A percentile compares a stretch with the other conserved stretches of the same genome.
These are phyloP conservation scores for Odontamblyopus lacepedii DNA, from an alignment of 2,797 vertebrate genomes.

Conservation along the genomic window DNA sequence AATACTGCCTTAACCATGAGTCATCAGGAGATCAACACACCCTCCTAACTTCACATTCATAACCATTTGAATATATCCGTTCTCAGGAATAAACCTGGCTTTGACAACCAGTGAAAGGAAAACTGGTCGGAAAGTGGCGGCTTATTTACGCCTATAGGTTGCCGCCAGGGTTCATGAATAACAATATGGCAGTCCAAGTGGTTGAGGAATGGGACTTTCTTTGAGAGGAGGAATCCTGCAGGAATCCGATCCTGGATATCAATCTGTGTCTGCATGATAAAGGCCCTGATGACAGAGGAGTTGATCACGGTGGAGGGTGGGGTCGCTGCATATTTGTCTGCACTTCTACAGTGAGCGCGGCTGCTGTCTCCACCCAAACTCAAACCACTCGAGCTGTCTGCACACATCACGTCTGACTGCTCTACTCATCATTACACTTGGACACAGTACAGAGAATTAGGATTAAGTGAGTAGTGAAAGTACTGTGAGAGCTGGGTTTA, in stretches of 20 bases:
- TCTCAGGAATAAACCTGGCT: conserved; percentile 44
- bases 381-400: conserved; percentile 69
- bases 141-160: conserved; percentile 51
- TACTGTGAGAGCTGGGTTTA: background rate
- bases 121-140: conserved; percentile 42
- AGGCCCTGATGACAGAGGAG: conserved; percentile 75
- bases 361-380: conserved; percentile 76
- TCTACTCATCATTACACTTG: conserved; percentile 41
- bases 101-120: conserved; percentile 46
- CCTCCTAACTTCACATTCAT: conserved; percentile 29
- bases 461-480: background rate
- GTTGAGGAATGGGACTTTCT: conserved; percentile 65
- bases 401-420: conserved; percentile 62
- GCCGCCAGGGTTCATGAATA: conserved; percentile 59
- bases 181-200: conserved; percentile 64
- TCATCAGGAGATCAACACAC: conserved; percentile 46
- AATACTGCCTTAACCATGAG: conserved; percentile 23
- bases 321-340: conserved; percentile 77
- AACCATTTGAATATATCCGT: conserved; percentile 46
- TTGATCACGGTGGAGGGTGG: conserved; percentile 73
- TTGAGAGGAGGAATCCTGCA: conserved; percentile 51
- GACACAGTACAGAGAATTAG: conserved; percentile 4
- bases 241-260: conserved; percentile 72
- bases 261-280: conserved; percentile 76
- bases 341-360: conserved; percentile 76